Evolutionary conservation across 2,797 vertebrate genomes (phyloP).

Genomic region (Acestrorhynchus altus): DNA sequence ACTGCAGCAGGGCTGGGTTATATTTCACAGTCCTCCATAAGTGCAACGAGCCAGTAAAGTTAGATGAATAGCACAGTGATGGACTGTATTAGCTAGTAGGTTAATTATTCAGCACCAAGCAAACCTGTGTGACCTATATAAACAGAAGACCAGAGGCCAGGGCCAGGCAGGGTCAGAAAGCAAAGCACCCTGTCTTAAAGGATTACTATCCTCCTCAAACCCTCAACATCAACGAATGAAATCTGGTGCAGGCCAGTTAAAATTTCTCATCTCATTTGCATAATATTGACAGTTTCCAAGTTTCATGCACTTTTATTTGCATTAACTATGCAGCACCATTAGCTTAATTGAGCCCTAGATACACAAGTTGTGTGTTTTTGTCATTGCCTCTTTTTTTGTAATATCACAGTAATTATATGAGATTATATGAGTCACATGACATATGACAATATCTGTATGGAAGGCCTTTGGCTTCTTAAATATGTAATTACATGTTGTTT

Average conservation of each 20-base stretch:
- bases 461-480: too few relatives aligned
- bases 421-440: too few relatives aligned
- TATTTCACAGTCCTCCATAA: too few relatives aligned
- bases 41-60: background rate
- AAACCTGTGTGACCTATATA: slow-evolving; percentile 12
- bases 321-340: background rate
- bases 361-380: too few relatives aligned
- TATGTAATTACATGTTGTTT: too few relatives aligned
- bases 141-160: slow-evolving; percentile 13
- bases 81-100: slow-evolving; percentile 5
- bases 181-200: slow-evolving; percentile 10
- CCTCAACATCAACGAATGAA: background rate
- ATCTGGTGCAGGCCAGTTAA: background rate
- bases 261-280: background rate
- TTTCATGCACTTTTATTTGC: background rate
- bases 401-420: too few relatives aligned
- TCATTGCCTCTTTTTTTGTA: too few relatives aligned
- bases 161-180: slow-evolving; percentile 5
- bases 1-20: too few relatives aligned
- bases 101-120: slow-evolving; percentile 39
- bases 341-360: too few relatives aligned
- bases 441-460: too few relatives aligned
- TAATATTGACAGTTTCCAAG: background rate
- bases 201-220: background rate
- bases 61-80: background rate